These are phyloP conservation scores for Pangasianodon hypophthalmus DNA, from an alignment of 2,113 vertebrate species.

Conservation along the genomic window DNA sequence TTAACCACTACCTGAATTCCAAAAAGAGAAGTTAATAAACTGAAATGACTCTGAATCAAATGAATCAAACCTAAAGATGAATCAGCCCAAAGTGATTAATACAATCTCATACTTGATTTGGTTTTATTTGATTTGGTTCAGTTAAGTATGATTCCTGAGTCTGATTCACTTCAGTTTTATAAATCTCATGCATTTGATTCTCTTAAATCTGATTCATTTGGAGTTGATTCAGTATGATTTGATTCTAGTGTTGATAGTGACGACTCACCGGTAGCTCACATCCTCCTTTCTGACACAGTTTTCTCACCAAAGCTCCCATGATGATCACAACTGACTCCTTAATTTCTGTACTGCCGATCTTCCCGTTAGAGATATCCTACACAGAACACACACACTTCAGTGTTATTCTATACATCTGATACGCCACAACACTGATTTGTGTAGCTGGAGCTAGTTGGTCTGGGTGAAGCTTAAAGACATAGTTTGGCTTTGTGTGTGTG, in stretches of 20 bases:
- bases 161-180: not conserved
- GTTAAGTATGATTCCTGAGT: not conserved
- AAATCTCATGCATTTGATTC: not conserved
- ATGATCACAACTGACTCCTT: constrained; percentile 90
- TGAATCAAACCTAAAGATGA: not conserved
- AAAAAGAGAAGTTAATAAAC: constrained; percentile 11
- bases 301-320: constrained; percentile 86
- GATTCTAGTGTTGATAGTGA: not conserved
- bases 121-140: not conserved
- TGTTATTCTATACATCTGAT: not conserved
- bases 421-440: not conserved
- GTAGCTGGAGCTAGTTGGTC: not conserved
- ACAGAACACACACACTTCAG: constrained; percentile 10
- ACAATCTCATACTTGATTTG: not conserved
- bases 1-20: constrained; percentile 80
- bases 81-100: not conserved
- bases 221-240: not conserved
- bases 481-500: not conserved
- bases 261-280: constrained; percentile 87
- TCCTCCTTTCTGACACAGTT: constrained; percentile 84
- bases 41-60: not conserved
- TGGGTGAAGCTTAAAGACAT: not conserved
- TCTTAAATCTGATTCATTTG: not conserved
- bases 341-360: constrained; percentile 84
- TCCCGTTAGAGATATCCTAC: constrained; percentile 83